Evolutionary conservation across 1,140 invertebrate species (phyloP), one percentile per base, ranked within the genome.

Genomic region (Leptinotarsa lineolata): DNA sequence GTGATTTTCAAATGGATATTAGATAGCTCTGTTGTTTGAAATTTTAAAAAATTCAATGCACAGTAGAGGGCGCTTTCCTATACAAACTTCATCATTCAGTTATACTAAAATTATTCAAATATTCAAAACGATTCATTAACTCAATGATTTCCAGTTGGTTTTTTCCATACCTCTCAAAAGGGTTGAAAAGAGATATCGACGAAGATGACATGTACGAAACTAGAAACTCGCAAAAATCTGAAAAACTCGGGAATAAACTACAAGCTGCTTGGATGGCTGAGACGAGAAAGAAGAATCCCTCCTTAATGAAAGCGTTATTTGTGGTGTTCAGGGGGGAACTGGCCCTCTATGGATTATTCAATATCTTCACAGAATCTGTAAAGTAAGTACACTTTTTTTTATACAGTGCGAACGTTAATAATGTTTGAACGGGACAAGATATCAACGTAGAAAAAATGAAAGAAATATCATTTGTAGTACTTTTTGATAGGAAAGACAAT

Each of bases 221-320:
- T 12, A 30, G 79, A 44, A 61, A 69, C 45, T 65, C 68, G 13
- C 76, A 78, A 39, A 73, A 79, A 24, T 80, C 80, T 5, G 73
- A 68, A 59, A 68, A 77, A 4, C 79, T 90, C 77, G 90, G 90
- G 18, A 85, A 89, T 77, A 81, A 83, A 58, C 82, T 92, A 39
- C 85, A 88, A 78, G 85, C 83, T 78, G 85, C 85, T 18, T 89
- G 88, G 89, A 83, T 86, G 8, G 75, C 77, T 44, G 87, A 89
- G 78, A 20, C 74, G 13, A 68, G 67, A n/a, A 61, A 58, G 24
- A 71, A 81, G 71, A 78, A 77, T 48, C 84, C 86, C 15, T 85
- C 82, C 64, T 78, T 87, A 54, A 77, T 82, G 48, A 79, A 70
- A 65, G 83, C 84, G 11, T 59, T 86, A 11, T 44, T 79, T 8